These are phyloP conservation scores for Chorisops tibialis DNA, from an alignment of 2,888 invertebrate species.

Conservation along the genomic window DNA sequence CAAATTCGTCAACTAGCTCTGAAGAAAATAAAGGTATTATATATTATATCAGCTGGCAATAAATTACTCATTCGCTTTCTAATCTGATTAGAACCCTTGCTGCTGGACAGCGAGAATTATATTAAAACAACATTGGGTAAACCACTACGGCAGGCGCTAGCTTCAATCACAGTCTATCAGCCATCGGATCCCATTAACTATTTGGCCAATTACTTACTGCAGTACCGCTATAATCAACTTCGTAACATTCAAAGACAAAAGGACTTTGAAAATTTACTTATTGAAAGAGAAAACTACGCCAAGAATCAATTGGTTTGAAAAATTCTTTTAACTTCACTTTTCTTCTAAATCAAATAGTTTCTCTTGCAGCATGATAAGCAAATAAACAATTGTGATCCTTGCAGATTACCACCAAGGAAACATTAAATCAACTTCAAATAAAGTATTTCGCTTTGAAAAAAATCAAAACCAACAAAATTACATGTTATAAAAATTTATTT, in stretches of 20 bases:
- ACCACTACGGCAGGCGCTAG: slow-evolving; percentile 30
- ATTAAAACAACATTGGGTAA: slow-evolving; percentile 26
- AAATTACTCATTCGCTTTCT: not conserved
- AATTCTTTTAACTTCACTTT: not conserved
- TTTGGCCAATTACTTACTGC: slow-evolving; percentile 33
- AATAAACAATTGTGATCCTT: slow-evolving; percentile 2
- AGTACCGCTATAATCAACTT: slow-evolving; percentile 32
- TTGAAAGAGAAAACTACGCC: slow-evolving; percentile 15
- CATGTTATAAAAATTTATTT: not conserved
- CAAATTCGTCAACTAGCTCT: too few species aligned
- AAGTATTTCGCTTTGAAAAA: not conserved
- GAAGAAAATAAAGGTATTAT: too few species aligned
- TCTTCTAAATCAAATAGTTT: not conserved
- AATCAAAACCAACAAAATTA: not conserved
- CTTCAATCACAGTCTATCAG: slow-evolving; percentile 29
- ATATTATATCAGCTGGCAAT: not conserved
- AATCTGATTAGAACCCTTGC: not conserved
- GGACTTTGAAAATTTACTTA: slow-evolving; percentile 30
- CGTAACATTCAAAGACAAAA: slow-evolving; percentile 23
- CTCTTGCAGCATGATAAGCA: not conserved
- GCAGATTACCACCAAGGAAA: not conserved
- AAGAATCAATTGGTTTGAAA: not conserved
- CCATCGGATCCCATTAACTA: slow-evolving; percentile 35
- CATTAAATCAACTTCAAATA: too few species aligned
- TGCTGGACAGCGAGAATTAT: slow-evolving; percentile 24